Evolutionary conservation across 2,797 vertebrate species (phyloP).

Genomic region (Pampus argenteus): DNA sequence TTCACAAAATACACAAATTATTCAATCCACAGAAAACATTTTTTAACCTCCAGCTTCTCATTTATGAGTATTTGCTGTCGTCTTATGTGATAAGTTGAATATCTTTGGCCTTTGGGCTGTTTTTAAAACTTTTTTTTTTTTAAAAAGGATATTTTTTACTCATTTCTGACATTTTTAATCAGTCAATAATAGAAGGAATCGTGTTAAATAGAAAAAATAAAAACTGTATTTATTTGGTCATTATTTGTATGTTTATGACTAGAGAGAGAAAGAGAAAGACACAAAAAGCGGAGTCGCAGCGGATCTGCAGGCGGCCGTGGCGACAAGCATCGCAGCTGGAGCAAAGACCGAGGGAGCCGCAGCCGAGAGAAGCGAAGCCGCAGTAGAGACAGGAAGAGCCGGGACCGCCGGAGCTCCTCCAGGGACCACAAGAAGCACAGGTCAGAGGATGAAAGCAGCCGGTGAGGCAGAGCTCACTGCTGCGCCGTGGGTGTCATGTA

Average conservation of each 20-base stretch:
- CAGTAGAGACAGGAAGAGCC: slow-evolving; percentile 74
- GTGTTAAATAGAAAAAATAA: background rate
- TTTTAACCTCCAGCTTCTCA: no score
- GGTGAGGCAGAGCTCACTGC: background rate
- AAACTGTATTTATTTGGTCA: background rate
- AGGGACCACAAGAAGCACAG: slow-evolving; percentile 84
- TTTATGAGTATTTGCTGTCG: no score
- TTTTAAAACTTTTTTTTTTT: no score
- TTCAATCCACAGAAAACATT: no score
- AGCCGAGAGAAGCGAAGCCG: slow-evolving; percentile 85
- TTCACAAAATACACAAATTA: no score
- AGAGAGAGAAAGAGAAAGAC: slow-evolving; percentile 82
- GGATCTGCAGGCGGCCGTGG: slow-evolving; percentile 66
- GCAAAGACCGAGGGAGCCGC: slow-evolving; percentile 83
- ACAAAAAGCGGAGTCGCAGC: slow-evolving; percentile 81
- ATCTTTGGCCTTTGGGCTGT: no score
- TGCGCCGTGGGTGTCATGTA: background rate
- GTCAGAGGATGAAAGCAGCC: slow-evolving; percentile 48
- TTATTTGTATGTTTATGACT: background rate
- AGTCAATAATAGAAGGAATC: background rate
- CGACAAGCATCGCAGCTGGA: slow-evolving; percentile 81
- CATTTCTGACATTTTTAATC: no score
- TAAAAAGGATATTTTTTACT: no score
- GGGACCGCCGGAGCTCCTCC: slow-evolving; percentile 81
- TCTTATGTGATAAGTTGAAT: no score